Conservation (phyloP, 1,140 invertebrate species). For the Drosophila sturtevanti region DNA sequence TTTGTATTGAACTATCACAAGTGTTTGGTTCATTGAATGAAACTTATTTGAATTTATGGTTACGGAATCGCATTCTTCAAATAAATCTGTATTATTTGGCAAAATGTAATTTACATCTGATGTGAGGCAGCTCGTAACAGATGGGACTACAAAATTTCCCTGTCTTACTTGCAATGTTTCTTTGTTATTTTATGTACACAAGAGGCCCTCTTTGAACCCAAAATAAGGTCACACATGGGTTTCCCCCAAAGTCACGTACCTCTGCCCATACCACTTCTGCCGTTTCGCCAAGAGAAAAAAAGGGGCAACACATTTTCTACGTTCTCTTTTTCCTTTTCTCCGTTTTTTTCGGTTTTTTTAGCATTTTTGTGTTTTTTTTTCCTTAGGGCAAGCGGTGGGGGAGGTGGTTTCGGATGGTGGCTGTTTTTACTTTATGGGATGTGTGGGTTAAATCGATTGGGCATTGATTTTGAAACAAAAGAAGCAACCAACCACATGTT, state of each 20-base stretch:
- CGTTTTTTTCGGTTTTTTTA: neutral
- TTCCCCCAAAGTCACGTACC: constrained; percentile 10
- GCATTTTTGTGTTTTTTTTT: neutral
- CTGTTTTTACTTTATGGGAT: neutral
- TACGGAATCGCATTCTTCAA: too few relatives aligned
- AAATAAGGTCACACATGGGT: constrained; percentile 11
- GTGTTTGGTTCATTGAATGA: too few relatives aligned
- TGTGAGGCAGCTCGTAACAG: neutral
- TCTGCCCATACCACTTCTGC: neutral
- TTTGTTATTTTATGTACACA: constrained; percentile 6
- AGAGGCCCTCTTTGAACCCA: neutral
- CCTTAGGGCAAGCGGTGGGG: neutral
- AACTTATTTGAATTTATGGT: too few relatives aligned
- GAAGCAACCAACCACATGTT: constrained; percentile 14
- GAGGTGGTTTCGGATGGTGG: neutral
- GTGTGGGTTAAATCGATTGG: neutral
- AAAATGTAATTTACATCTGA: neutral
- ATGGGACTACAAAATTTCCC: neutral
- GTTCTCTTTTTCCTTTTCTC: too few relatives aligned
- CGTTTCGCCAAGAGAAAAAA: neutral
- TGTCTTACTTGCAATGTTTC: neutral
- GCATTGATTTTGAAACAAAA: constrained; percentile 19
- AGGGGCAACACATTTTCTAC: neutral
- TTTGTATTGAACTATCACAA: too few relatives aligned
- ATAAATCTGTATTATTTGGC: too few relatives aligned